A percentile compares a stretch with the other conserved stretches of the same genome.
These are phyloP conservation scores for Hylaeus anthracinus DNA, from an alignment of 1,140 invertebrate genomes.

Conservation along the genomic window DNA sequence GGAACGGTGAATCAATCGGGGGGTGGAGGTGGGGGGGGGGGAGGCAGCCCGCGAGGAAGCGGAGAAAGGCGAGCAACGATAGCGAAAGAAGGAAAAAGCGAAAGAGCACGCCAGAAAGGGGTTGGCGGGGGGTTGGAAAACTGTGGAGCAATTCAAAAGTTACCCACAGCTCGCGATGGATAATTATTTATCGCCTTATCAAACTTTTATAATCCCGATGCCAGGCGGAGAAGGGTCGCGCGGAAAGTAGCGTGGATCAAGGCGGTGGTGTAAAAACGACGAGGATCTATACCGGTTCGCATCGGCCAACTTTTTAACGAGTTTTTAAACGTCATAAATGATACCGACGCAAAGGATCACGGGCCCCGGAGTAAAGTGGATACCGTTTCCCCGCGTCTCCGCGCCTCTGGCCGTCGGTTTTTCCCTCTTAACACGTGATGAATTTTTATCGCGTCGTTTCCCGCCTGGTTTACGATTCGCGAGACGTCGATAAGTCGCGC, in stretches of 20 bases:
- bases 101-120: not conserved
- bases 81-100: not conserved
- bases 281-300: slow-evolving; percentile 55
- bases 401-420: not conserved
- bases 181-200: slow-evolving; percentile 79
- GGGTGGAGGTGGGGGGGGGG: not conserved
- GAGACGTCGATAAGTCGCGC: slow-evolving; percentile 31
- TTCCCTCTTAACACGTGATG: slow-evolving; percentile 42
- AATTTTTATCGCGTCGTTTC: slow-evolving; percentile 56
- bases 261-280: slow-evolving; percentile 3
- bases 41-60: not conserved
- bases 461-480: slow-evolving; percentile 42
- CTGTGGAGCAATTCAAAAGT: slow-evolving; percentile 67
- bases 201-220: slow-evolving; percentile 77
- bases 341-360: slow-evolving; percentile 62
- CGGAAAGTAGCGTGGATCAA: slow-evolving; percentile 27
- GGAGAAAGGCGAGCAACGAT: slow-evolving; percentile 12
- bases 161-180: slow-evolving; percentile 64
- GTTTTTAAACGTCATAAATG: slow-evolving; percentile 78
- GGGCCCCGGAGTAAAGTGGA: slow-evolving; percentile 37
- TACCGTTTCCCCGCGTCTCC: slow-evolving; percentile 12
- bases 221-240: slow-evolving; percentile 18
- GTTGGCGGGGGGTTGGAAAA: slow-evolving; percentile 35
- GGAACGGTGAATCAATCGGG: no score
- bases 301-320: slow-evolving; percentile 75